Conservation (phyloP, 1,140 invertebrate genomes). For the Fopius arisanus region DNA sequence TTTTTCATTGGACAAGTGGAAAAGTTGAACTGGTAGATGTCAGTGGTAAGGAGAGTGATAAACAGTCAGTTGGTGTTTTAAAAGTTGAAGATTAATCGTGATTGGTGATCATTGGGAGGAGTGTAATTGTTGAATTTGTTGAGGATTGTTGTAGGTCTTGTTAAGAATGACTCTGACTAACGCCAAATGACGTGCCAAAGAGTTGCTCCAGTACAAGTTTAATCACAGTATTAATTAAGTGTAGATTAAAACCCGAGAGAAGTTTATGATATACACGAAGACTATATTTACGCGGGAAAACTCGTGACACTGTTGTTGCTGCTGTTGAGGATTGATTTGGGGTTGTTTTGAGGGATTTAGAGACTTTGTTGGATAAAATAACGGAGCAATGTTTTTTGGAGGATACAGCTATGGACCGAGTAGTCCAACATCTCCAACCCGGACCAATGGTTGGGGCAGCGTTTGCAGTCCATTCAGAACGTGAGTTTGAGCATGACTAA, state of each 20-base stretch:
- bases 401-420: conserved; percentile 49
- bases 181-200: conserved; percentile 30
- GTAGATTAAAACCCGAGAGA: not conserved
- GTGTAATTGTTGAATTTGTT: not conserved
- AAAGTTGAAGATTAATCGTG: not conserved
- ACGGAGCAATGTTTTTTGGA: conserved; percentile 53
- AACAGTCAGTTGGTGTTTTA: not conserved
- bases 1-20: not conserved
- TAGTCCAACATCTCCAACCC: conserved; percentile 47
- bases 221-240: conserved; percentile 27
- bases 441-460: conserved; percentile 49
- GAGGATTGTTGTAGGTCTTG: not conserved
- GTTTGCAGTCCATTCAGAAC: conserved; percentile 55
- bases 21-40: not conserved
- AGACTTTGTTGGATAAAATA: conserved; percentile 19
- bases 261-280: not conserved
- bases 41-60: not conserved
- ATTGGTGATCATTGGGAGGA: not conserved
- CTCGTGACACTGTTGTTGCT: not conserved
- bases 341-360: not conserved
- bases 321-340: not conserved
- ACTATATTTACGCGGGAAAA: conserved; percentile 3
- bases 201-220: conserved; percentile 28
- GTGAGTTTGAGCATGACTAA: conserved; percentile 43
- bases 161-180: conserved; percentile 22